Conservation (phyloP, 2,113 vertebrate species). For the Gopherus evgoodei region DNA sequence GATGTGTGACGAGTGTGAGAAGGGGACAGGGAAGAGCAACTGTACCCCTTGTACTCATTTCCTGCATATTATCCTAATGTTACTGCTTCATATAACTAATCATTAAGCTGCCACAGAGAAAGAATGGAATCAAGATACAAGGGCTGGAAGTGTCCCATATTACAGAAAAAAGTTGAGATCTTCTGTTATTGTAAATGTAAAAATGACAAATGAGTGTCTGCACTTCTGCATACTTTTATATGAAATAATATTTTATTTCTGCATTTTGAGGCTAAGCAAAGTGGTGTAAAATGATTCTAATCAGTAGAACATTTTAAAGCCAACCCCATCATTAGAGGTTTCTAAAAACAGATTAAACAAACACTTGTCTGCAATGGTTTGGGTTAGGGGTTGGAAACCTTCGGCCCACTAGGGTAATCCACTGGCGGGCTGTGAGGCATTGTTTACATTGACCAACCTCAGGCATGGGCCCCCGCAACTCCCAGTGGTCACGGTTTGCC, state of each 20-base stretch:
- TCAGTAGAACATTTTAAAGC: background rate
- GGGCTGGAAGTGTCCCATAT: background rate
- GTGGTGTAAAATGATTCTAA: background rate
- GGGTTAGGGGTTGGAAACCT: background rate
- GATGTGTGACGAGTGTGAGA: background rate
- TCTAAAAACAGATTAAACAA: too few species aligned
- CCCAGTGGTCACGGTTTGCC: too few species aligned
- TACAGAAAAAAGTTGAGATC: background rate
- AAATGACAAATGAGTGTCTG: background rate
- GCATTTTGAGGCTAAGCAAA: too few species aligned
- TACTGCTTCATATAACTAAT: background rate
- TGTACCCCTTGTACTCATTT: background rate
- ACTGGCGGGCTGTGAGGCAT: too few species aligned
- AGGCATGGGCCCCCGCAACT: too few species aligned
- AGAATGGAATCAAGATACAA: background rate
- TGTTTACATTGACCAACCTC: too few species aligned
- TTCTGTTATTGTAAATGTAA: background rate
- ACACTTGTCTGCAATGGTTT: background rate
- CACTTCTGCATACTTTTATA: too few species aligned
- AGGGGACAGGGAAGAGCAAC: background rate
- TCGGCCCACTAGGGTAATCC: too few species aligned
- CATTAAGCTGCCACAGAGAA: background rate
- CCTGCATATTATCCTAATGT: accelerated
- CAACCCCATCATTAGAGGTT: too few species aligned
- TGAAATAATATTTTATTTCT: too few species aligned